Evolutionary conservation across 1,140 invertebrate genomes (phyloP).

Genomic region (Anadara kagoshimensis): DNA sequence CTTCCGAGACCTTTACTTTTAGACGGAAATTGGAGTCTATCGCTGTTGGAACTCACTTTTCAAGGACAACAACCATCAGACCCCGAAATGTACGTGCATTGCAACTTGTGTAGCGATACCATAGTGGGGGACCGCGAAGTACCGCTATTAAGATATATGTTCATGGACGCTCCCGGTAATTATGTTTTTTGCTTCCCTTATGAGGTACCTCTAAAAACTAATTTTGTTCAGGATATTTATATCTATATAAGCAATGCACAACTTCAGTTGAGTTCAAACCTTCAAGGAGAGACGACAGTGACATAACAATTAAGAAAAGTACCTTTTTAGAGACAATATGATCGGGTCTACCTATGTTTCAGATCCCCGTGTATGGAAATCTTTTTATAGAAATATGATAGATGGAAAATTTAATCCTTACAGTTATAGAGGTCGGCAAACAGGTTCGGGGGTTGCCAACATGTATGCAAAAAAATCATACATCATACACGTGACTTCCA

Average conservation of each 20-base stretch:
- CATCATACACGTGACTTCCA: neutral
- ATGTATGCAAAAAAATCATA: slow-evolving; percentile 6
- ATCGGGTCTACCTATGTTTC: slow-evolving; percentile 5
- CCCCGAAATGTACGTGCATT: no score
- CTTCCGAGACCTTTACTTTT: neutral
- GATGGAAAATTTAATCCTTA: slow-evolving; percentile 13
- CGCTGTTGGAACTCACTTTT: slow-evolving; percentile 3
- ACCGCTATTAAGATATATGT: slow-evolving; percentile 14
- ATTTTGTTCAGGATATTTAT: slow-evolving; percentile 8
- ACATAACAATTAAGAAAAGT: no score
- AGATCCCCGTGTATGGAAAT: slow-evolving; percentile 20
- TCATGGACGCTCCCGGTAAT: slow-evolving; percentile 3
- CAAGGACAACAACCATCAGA: no score
- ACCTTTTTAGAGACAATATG: neutral
- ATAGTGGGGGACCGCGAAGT: slow-evolving; percentile 17
- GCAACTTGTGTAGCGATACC: neutral
- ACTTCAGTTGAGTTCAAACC: no score
- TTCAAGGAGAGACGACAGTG: no score
- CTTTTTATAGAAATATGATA: slow-evolving; percentile 17
- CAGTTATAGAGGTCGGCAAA: slow-evolving; percentile 11
- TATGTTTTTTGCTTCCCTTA: neutral
- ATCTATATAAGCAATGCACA: slow-evolving; percentile 20
- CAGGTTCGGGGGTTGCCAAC: neutral
- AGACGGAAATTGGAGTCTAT: slow-evolving; percentile 1
- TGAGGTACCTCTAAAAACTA: slow-evolving; percentile 15